phyloP scores from a whole-genome alignment of 2,113 vertebrate species.

The Phylloscopus whistleri region DNA sequence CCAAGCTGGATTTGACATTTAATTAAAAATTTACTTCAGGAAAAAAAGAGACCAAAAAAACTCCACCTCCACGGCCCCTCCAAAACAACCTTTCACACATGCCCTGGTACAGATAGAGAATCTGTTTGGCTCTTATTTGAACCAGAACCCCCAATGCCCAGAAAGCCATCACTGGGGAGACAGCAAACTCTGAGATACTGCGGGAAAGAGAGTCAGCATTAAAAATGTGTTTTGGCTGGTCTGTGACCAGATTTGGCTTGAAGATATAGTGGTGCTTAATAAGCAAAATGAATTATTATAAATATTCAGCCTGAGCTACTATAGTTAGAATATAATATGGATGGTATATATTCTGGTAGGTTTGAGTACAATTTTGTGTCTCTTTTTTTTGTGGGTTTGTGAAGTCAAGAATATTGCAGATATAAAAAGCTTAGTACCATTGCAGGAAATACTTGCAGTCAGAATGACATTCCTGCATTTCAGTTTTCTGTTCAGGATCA shows the following conservation, averaged over 20 bases:
- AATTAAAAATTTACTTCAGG: slow-evolving; percentile 49
- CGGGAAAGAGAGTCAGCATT: slow-evolving; percentile 10
- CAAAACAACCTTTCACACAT: not conserved
- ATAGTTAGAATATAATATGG: not conserved
- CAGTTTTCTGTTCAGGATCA: not conserved
- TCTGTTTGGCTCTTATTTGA: slow-evolving; percentile 55
- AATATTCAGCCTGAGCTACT: not conserved
- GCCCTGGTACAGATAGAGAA: not conserved
- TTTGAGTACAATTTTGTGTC: not conserved
- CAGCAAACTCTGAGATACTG: not conserved
- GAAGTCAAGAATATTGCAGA: not conserved
- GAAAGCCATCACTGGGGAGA: not conserved
- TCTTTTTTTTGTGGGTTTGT: not conserved
- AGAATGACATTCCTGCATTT: not conserved
- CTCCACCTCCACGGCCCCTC: too few relatives aligned
- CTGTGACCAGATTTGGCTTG: not conserved
- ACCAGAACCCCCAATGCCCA: not conserved
- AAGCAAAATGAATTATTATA: not conserved
- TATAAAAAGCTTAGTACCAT: accelerated
- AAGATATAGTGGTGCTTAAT: not conserved
- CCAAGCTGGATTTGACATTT: slow-evolving; percentile 52
- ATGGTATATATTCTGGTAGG: not conserved
- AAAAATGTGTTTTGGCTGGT: slow-evolving; percentile 29
- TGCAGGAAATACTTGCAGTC: not conserved
- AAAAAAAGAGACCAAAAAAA: not conserved